Evolutionary conservation across 2,113 vertebrate species (phyloP).

Genomic region (Glaucomys volans): DNA sequence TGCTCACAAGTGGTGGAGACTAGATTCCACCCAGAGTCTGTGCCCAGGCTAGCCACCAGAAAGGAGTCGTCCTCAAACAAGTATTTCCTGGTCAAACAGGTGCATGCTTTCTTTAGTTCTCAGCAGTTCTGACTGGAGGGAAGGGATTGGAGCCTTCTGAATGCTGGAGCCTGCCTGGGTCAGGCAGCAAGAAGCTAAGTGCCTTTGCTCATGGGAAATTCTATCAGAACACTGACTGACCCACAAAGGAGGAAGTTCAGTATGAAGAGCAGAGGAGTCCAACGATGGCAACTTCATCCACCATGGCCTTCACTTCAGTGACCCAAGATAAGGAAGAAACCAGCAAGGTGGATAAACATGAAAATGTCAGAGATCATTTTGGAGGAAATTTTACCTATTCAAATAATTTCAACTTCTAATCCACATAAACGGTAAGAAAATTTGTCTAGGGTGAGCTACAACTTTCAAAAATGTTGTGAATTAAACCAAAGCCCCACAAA

Average conservation of each 20-base stretch:
- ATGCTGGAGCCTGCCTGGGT: neutral
- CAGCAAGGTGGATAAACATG: neutral
- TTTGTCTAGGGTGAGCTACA: neutral
- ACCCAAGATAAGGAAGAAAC: neutral
- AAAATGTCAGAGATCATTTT: neutral
- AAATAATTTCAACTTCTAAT: neutral
- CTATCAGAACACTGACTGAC: neutral
- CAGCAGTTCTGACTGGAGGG: neutral
- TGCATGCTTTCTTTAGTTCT: neutral
- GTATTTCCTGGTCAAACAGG: neutral
- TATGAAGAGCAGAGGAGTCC: neutral
- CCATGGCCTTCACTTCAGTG: neutral
- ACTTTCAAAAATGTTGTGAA: neutral
- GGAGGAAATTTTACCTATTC: neutral
- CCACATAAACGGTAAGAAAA: neutral
- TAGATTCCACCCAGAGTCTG: neutral
- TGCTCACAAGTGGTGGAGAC: rapidly evolving
- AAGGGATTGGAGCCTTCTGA: neutral
- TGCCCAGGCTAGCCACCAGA: neutral
- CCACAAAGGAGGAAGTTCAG: neutral
- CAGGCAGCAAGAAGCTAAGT: neutral
- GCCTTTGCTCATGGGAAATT: neutral
- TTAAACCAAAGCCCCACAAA: rapidly evolving
- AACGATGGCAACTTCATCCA: neutral
- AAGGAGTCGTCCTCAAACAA: neutral